Conservation (phyloP, 1,140 invertebrate species). For the Caerostris extrusa region DNA sequence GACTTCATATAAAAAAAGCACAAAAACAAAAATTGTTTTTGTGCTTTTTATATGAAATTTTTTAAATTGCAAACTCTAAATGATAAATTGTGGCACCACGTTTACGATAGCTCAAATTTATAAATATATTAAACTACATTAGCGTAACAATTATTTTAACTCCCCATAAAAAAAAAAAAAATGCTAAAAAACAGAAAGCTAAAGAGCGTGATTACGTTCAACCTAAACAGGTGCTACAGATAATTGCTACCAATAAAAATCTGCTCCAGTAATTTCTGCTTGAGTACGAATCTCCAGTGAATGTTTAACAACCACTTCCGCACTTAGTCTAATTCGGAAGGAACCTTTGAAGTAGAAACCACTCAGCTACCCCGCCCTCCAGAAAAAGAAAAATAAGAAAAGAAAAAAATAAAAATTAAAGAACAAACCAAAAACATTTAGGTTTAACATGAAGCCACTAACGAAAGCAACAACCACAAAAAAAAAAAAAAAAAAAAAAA, state of each 20-base stretch:
- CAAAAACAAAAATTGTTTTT: too few species aligned
- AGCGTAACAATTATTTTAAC: too few species aligned
- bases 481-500: neutral
- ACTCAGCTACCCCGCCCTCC: neutral
- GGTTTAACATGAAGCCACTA: too few species aligned
- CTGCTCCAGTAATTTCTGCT: neutral
- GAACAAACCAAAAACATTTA: neutral
- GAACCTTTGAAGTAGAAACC: constrained; percentile 16
- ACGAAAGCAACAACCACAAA: too few species aligned
- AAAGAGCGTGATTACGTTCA: neutral
- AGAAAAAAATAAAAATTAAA: neutral
- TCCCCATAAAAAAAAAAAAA: neutral
- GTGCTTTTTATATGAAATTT: too few species aligned
- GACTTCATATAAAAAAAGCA: too few species aligned
- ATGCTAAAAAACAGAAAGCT: neutral
- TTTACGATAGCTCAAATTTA: too few species aligned
- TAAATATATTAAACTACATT: too few species aligned
- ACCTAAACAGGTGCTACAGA: neutral
- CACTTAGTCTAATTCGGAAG: neutral
- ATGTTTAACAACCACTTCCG: neutral
- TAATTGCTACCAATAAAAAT: neutral
- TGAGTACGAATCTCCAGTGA: neutral
- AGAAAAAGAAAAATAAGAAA: neutral
- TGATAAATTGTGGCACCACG: too few species aligned
- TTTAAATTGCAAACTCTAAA: too few species aligned